Conservation (phyloP, 1,140 invertebrate species). For the Lethocerus indicus region DNA sequence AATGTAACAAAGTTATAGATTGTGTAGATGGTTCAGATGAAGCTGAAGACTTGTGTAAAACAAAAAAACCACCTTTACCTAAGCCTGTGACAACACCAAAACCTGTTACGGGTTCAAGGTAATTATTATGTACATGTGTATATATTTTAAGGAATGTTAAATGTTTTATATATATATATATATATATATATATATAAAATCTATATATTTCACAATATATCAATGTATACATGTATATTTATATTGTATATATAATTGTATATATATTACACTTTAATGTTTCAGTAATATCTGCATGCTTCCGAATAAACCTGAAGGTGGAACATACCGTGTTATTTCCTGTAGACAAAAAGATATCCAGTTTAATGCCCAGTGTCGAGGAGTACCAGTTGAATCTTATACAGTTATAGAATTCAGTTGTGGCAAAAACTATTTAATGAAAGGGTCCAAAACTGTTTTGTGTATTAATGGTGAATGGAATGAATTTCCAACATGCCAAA, state of each 20-base stretch:
- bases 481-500: constrained; percentile 5
- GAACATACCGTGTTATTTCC: background rate
- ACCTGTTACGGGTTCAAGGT: background rate
- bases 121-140: background rate
- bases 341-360: background rate
- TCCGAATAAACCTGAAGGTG: background rate
- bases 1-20: constrained; percentile 37
- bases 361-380: background rate
- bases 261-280: background rate
- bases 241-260: background rate
- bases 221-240: background rate
- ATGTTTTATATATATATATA: background rate
- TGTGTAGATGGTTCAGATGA: constrained; percentile 50
- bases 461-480: constrained; percentile 6
- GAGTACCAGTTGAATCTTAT: background rate
- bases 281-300: constrained; percentile 2
- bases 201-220: background rate
- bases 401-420: constrained; percentile 4
- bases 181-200: background rate
- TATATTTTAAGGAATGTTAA: background rate
- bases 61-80: background rate
- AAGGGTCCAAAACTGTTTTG: background rate
- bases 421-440: background rate
- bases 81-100: background rate
- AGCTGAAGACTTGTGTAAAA: constrained; percentile 7